Percentiles rank a stretch among this genome's conserved stretches.
Conservation (phyloP, 2,113 vertebrate genomes). For the Lepidiolamprologus cunningtoni region DNA sequence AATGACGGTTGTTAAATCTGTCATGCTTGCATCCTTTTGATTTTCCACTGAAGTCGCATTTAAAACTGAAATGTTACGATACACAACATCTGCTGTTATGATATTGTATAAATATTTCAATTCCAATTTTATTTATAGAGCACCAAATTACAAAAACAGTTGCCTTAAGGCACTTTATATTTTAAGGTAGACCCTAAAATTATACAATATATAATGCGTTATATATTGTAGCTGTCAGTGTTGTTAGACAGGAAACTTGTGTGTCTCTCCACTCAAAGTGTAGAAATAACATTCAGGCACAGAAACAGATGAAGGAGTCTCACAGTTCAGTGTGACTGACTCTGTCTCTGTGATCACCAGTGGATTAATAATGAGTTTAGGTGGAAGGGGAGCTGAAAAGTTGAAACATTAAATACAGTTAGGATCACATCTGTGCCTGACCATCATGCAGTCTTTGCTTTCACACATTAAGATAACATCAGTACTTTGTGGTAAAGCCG, state of each 20-base stretch:
- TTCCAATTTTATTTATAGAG: not conserved
- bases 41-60: not conserved
- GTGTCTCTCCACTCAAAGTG: rapidly evolving
- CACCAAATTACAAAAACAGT: not conserved
- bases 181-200: not conserved
- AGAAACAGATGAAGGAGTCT: not conserved
- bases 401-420: not conserved
- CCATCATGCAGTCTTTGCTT: not conserved
- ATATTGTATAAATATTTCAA: not conserved
- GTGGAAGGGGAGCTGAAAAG: not conserved
- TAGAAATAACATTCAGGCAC: not conserved
- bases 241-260: rapidly evolving
- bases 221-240: not conserved
- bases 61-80: not conserved
- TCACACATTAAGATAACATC: not conserved
- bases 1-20: not conserved
- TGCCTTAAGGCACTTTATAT: not conserved
- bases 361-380: not conserved
- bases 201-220: not conserved
- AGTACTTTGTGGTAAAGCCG: not conserved
- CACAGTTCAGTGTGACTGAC: not conserved
- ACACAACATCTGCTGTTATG: not conserved
- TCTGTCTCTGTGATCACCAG: not conserved
- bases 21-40: rapidly evolving
- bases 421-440: not conserved